Percentiles rank a stretch among this genome's conserved stretches.
phyloP scores from a whole-genome alignment of 2,888 invertebrate species.

The Chrysolina americana region DNA sequence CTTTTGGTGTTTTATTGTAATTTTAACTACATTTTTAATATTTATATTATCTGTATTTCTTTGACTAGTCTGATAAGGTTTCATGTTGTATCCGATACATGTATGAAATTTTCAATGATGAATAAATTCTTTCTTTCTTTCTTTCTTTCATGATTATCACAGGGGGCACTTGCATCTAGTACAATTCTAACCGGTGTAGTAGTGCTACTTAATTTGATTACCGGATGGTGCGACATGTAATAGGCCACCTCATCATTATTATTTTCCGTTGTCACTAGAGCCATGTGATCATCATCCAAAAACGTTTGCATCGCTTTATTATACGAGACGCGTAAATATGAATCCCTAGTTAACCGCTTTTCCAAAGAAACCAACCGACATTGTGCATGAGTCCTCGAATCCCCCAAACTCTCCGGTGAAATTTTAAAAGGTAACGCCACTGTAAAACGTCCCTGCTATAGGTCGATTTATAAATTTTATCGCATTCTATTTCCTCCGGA shows the following conservation, averaged over 20 bases:
- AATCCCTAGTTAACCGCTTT: no score
- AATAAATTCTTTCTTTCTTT: no score
- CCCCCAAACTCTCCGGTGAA: constrained; percentile 19
- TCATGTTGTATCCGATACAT: no score
- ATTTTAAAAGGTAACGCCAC: constrained; percentile 24
- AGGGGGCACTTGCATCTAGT: constrained; percentile 25
- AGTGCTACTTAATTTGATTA: constrained; percentile 10
- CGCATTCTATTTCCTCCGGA: background rate
- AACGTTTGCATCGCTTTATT: no score
- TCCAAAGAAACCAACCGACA: no score
- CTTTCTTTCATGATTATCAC: constrained; percentile 15
- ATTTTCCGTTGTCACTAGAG: constrained; percentile 2
- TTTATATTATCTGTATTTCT: no score
- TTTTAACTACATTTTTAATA: no score
- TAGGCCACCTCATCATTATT: background rate
- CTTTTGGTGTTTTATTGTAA: no score
- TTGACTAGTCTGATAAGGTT: no score
- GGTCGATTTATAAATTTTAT: background rate
- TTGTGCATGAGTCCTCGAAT: constrained; percentile 25
- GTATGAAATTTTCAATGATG: no score
- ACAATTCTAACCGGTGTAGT: constrained; percentile 17
- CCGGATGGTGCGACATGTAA: constrained; percentile 18
- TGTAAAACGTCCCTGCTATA: background rate
- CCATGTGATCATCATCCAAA: constrained; percentile 21
- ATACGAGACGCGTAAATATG: no score